These are phyloP conservation scores for Mesitornis unicolor DNA, from an alignment of 2,113 vertebrate genomes.

Conservation along the genomic window DNA sequence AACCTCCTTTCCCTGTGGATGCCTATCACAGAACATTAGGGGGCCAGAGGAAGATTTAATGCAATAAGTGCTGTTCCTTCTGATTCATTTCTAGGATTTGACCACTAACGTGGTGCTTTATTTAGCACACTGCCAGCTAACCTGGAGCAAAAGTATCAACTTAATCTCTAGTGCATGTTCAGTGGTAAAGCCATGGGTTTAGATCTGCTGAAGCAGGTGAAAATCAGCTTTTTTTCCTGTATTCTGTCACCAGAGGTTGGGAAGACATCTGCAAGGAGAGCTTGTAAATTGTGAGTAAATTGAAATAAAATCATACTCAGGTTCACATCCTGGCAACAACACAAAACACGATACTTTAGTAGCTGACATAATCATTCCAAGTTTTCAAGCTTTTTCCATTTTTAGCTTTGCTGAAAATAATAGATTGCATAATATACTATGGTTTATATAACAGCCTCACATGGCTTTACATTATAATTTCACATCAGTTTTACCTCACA, in stretches of 20 bases:
- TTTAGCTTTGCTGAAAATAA: constrained; percentile 1
- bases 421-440: not conserved
- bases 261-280: not conserved
- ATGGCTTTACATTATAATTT: constrained; percentile 30
- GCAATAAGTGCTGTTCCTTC: not conserved
- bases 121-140: not conserved
- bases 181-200: not conserved
- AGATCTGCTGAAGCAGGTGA: not conserved
- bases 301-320: not conserved
- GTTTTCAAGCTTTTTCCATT: not conserved
- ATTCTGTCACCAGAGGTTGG: not conserved
- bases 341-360: not conserved
- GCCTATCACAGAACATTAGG: not conserved
- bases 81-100: not conserved
- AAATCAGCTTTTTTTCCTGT: not conserved
- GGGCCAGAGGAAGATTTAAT: not conserved
- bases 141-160: not conserved
- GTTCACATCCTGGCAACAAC: not conserved
- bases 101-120: not conserved
- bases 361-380: not conserved
- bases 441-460: constrained; percentile 20
- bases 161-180: rapidly evolving
- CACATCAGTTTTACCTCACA: constrained; percentile 63
- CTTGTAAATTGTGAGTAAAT: not conserved
- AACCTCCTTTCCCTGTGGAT: not conserved